phyloP scores from a whole-genome alignment of 2,797 vertebrate genomes.

The Anas acuta region DNA sequence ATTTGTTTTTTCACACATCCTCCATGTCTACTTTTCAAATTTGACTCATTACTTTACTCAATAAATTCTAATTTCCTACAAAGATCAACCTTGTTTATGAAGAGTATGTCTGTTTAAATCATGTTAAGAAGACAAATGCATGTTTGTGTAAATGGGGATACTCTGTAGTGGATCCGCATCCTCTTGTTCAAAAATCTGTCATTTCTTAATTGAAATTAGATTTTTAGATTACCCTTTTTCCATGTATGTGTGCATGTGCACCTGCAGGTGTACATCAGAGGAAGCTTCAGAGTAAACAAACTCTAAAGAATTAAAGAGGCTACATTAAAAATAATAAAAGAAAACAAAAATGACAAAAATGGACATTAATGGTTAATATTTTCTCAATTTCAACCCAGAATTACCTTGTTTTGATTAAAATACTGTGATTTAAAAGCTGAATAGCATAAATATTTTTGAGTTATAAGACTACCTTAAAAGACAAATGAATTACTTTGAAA shows the following conservation, averaged over 20 bases:
- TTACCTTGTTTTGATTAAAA: not conserved
- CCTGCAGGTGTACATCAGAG: not conserved
- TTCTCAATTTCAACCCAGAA: not conserved
- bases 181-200: not conserved
- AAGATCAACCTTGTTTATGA: slow-evolving; percentile 9
- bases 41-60: not conserved
- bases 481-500: not conserved
- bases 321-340: not conserved
- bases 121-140: slow-evolving; percentile 31
- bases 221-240: not conserved
- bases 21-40: not conserved
- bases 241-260: not conserved
- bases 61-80: slow-evolving; percentile 9
- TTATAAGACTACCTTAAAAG: not conserved
- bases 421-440: not conserved
- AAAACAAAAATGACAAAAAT: too few species aligned
- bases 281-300: not conserved
- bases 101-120: not conserved
- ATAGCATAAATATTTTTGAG: not conserved
- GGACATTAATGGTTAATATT: not conserved
- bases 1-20: not conserved
- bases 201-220: slow-evolving; percentile 21
- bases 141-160: slow-evolving; percentile 40
- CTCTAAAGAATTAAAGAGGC: not conserved
- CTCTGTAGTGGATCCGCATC: not conserved